Evolutionary conservation across 2,113 vertebrate genomes (phyloP), one percentile per base, ranked within the genome.

Genomic region (Gnathonemus echidnorhynchus): DNA sequence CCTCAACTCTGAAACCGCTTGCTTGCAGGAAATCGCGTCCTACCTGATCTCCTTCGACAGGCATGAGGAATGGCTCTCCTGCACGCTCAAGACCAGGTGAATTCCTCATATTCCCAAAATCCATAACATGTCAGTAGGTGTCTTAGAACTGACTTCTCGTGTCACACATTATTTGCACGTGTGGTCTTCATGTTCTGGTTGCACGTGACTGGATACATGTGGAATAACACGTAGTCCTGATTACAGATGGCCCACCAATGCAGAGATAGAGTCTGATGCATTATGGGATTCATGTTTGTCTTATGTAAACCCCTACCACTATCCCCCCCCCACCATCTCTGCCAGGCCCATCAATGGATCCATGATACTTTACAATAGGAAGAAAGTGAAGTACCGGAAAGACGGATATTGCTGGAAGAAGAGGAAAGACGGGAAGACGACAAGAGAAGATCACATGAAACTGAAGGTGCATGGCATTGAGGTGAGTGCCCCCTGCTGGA

Each of bases 381-480:
- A 98, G 95, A 98, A 97, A 93, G 97, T 98, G 90, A 98, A 97
- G 92, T 98, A 98, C 92, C 94, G 97, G 83, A 98, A 98, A 90
- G 97, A 98, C 3, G 97, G 97, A 0, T 98, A 97, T 92, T 96
- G 96, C 93, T 98, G 97, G 97, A 98, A 98, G 94, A 98, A 98
- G 88, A 93, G 97, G 80, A 98, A 97, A 90, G 97, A 98, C n/a
- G 97, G 97, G 4, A 98, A 98, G 90, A 97, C 97, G 0, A 98
- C 97, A 0, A 95, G 97, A 87, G 97, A 98, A 91, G 97, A 98
- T 95, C 97, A 98, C 94, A 97, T 98, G 97, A 98, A 98, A 93
- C 95, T 98, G 53, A 98, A 98, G 93, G 97, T 98, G 89, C 97
- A 98, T 93, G 97, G 97, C 91, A 96, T 97, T 89, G 97, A 98